Percentiles rank a stretch among this genome's conserved stretches.
Conservation (phyloP, 2,888 invertebrate genomes). For the Esperia sulphurella region DNA sequence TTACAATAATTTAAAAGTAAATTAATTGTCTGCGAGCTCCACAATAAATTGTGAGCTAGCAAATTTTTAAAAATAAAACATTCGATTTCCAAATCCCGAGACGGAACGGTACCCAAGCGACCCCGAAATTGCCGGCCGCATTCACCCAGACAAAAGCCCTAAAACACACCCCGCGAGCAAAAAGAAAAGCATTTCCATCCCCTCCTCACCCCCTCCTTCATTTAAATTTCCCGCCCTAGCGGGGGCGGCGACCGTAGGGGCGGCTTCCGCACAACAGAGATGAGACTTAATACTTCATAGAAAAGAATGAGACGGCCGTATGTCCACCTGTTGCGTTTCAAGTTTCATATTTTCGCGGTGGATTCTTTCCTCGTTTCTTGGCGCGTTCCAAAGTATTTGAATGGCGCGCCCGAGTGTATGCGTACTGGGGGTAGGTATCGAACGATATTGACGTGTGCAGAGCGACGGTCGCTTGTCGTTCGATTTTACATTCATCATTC, state of each 20-base stretch:
- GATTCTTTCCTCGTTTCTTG: slow-evolving; percentile 71
- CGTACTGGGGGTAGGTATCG: slow-evolving; percentile 64
- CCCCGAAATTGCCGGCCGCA: slow-evolving; percentile 77
- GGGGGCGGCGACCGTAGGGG: slow-evolving; percentile 74
- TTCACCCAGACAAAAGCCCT: slow-evolving; percentile 78
- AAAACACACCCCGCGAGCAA: slow-evolving; percentile 74
- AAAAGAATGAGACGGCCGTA: slow-evolving; percentile 77
- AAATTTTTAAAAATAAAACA: slow-evolving; percentile 35
- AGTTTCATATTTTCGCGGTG: slow-evolving; percentile 70
- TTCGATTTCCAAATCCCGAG: slow-evolving; percentile 64
- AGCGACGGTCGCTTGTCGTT: slow-evolving; percentile 31
- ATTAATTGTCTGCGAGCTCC: neutral
- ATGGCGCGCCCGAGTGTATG: slow-evolving; percentile 62
- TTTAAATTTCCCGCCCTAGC: slow-evolving; percentile 76
- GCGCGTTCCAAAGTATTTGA: slow-evolving; percentile 62
- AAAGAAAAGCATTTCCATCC: slow-evolving; percentile 76
- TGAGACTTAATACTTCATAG: slow-evolving; percentile 65
- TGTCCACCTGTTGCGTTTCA: slow-evolving; percentile 73
- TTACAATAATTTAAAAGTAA: neutral
- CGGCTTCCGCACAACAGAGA: slow-evolving; percentile 73
- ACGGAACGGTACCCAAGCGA: slow-evolving; percentile 66
- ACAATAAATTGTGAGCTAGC: slow-evolving; percentile 9
- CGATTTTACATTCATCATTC: slow-evolving; percentile 44
- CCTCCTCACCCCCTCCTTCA: slow-evolving; percentile 73
- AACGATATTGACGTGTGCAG: slow-evolving; percentile 52